These are phyloP conservation scores for Palloptera scutellata DNA, from an alignment of 2,888 invertebrate genomes.

Conservation along the genomic window DNA sequence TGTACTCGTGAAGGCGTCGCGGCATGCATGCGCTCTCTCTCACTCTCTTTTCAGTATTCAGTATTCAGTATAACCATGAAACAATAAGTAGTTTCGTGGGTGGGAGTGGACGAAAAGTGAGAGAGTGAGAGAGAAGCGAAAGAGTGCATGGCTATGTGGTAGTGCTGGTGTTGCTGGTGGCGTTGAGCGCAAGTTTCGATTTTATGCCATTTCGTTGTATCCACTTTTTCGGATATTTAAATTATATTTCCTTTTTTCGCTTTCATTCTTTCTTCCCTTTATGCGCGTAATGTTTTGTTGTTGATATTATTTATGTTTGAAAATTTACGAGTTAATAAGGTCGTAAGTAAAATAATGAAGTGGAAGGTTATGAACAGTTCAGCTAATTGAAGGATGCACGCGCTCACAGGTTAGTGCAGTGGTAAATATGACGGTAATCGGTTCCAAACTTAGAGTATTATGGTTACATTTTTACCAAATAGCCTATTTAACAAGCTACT, in stretches of 20 bases:
- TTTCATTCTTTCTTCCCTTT: background rate
- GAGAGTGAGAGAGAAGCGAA: too few relatives aligned
- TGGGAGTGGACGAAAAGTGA: too few relatives aligned
- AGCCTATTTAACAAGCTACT: too few relatives aligned
- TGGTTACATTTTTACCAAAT: too few relatives aligned
- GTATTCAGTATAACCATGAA: background rate
- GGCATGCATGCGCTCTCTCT: background rate
- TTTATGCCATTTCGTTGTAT: background rate
- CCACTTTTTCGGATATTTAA: background rate
- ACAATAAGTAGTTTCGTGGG: too few relatives aligned
- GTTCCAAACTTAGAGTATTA: too few relatives aligned
- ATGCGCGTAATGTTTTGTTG: background rate
- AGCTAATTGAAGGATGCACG: constrained; percentile 3
- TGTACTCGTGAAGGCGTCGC: background rate
- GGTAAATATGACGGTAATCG: too few relatives aligned
- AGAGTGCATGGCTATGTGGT: background rate
- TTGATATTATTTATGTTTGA: constrained; percentile 12
- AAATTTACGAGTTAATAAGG: constrained; percentile 29
- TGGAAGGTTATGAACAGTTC: constrained; percentile 30
- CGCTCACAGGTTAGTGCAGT: background rate
- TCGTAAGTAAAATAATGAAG: constrained; percentile 33
- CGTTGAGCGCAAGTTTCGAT: background rate
- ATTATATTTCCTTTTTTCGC: background rate
- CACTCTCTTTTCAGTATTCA: background rate
- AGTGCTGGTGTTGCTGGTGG: background rate